Base-by-base conservation (phyloP, 1,140 invertebrate species). In the Cotesia typhae region DNA sequence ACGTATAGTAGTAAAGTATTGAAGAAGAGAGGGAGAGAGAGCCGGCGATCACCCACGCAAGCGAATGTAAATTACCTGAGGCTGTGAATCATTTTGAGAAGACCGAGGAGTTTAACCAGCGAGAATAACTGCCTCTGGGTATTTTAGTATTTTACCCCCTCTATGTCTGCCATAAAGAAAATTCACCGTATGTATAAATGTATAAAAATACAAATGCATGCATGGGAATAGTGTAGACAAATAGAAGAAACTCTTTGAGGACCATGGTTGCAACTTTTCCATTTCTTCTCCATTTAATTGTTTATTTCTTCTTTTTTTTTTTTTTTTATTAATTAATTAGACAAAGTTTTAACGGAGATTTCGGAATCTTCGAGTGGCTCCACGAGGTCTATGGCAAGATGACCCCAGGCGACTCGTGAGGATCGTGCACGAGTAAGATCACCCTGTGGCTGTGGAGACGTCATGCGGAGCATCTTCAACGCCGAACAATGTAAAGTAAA, bases 71-170 rank as follows among this genome's bases (percentile, higher is more conserved):
- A 86, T 85, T 84, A 85, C 85, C 84, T 79, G 76, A 82, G 85
- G 85, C 85, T 84, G 80, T 85, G 85, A 86, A 87, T 87, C 85
- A 86, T 87, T 82, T 81, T 81, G 80, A 79, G 79, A 81, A 80
- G 79, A 77, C 79, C 79, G 78, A 76, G 75, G 41, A 47, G 41
- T 47, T 47, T 47, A 47, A 47, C 41, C 79, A 70, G 75, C 70
- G 75, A 70, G 74, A 69, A 73, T 28, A 74, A 61, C 72, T 37
- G 53, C 66, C 73, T 73, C n/a, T 9, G 81, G 81, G 76, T 77
- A 76, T 78, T 76, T 73, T 77, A 63, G 76, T 77, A 76, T 78
- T 76, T 73, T 77, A 63, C 76, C 79, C 67, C 74, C 0, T 47
- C 6, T 47, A 47, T 55, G 61, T 69, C 53, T 75, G 75, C 75